phyloP scores from a whole-genome alignment of 2,113 vertebrate species.

The Abramis brama region DNA sequence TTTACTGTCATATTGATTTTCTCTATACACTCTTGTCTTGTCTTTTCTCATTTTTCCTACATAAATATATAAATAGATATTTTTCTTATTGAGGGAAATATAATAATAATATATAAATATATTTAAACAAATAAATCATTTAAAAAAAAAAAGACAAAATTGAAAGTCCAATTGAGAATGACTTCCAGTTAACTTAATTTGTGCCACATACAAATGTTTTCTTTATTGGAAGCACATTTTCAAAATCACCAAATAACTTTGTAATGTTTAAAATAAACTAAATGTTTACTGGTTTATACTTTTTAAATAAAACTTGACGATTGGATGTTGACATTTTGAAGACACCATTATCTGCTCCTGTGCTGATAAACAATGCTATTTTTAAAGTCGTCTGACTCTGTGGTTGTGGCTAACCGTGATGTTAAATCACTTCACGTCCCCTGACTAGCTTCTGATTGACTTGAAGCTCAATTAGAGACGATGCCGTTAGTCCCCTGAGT shows the following conservation, averaged over 20 bases:
- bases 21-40: neutral
- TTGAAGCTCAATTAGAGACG: constrained; percentile 59
- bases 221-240: neutral
- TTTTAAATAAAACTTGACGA: neutral
- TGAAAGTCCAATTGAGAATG: too few species aligned
- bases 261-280: too few species aligned
- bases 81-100: neutral
- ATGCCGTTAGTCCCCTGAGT: constrained; percentile 56
- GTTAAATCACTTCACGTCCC: constrained; percentile 45
- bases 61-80: neutral
- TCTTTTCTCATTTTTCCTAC: neutral
- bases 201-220: neutral
- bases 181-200: too few species aligned
- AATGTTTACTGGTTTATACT: neutral
- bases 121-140: too few species aligned
- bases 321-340: neutral
- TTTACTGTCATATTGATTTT: neutral
- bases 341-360: neutral
- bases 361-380: constrained; percentile 9
- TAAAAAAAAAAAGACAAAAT: too few species aligned
- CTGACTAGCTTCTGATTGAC: constrained; percentile 57
- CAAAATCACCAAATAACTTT: neutral
- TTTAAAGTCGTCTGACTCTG: neutral
- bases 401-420: neutral
- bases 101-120: too few species aligned